phyloP scores from a whole-genome alignment of 1,140 invertebrate genomes.

The Drosophila nannoptera region DNA sequence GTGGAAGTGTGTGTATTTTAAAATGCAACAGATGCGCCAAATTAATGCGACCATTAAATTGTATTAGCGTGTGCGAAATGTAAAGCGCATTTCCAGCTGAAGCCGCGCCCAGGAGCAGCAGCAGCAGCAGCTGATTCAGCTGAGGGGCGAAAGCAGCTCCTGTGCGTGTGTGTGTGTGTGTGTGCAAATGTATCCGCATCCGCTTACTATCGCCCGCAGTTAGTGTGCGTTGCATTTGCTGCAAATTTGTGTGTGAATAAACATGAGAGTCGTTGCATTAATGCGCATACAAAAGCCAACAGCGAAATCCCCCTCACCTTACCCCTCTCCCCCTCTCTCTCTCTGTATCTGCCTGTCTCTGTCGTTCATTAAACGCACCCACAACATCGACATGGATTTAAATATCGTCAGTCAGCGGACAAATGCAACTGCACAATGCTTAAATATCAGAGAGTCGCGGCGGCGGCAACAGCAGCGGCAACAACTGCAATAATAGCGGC shows the following conservation, averaged over 20 bases:
- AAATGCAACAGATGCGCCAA: slow-evolving; percentile 77
- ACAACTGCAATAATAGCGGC: slow-evolving; percentile 37
- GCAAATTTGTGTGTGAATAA: slow-evolving; percentile 77
- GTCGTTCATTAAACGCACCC: slow-evolving; percentile 20
- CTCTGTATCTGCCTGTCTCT: neutral
- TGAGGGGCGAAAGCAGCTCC: slow-evolving; percentile 37
- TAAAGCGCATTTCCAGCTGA: slow-evolving; percentile 67
- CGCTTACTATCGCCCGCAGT: slow-evolving; percentile 51
- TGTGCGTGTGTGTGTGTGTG: slow-evolving; percentile 16
- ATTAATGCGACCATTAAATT: slow-evolving; percentile 77
- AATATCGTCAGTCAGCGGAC: slow-evolving; percentile 54
- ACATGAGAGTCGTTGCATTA: slow-evolving; percentile 77
- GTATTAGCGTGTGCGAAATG: slow-evolving; percentile 76
- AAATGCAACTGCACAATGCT: slow-evolving; percentile 55
- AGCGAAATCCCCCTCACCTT: slow-evolving; percentile 23
- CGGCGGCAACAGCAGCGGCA: slow-evolving; percentile 10
- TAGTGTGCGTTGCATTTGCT: slow-evolving; percentile 68
- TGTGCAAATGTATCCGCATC: slow-evolving; percentile 52
- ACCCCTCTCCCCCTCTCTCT: slow-evolving; percentile 4
- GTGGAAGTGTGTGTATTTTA: slow-evolving; percentile 56
- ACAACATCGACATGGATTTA: slow-evolving; percentile 59
- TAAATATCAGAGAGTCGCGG: slow-evolving; percentile 64
- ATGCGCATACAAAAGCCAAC: slow-evolving; percentile 76
- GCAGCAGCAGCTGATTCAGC: slow-evolving; percentile 32
- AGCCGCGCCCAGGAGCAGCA: slow-evolving; percentile 9